A percentile compares a stretch with the other conserved stretches of the same genome.
Evolutionary conservation across 2,888 invertebrate species (phyloP).

Genomic region (Geotrupes spiniger): DNA sequence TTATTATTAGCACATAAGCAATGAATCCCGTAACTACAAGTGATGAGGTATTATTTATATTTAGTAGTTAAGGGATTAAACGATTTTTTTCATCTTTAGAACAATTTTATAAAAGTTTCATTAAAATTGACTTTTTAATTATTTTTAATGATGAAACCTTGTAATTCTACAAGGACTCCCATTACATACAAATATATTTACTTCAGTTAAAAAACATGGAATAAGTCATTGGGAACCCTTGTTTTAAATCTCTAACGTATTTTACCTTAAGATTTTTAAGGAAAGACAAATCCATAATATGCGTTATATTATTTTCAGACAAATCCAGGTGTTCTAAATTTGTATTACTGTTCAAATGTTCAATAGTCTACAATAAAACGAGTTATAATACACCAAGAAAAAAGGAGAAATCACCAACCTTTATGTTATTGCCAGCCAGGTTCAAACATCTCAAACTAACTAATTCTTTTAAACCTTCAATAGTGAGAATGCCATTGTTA

Average conservation of each 20-base stretch:
- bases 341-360: constrained; percentile 78
- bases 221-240: no score
- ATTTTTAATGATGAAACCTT: no score
- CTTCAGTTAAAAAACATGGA: no score
- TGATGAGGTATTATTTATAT: no score
- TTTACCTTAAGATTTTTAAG: constrained; percentile 78
- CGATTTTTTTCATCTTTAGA: no score
- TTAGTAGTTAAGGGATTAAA: no score
- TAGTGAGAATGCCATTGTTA: constrained; percentile 83
- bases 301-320: constrained; percentile 84
- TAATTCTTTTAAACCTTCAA: constrained; percentile 86
- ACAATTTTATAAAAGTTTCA: no score
- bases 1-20: constrained; percentile 13
- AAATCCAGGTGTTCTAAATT: constrained; percentile 82
- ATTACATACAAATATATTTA: no score
- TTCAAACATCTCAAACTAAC: constrained; percentile 77
- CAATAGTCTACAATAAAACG: constrained; percentile 64
- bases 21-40: no score
- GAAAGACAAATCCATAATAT: constrained; percentile 80
- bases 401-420: constrained; percentile 51
- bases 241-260: no score
- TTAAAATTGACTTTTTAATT: no score
- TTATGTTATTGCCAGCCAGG: constrained; percentile 86
- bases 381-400: constrained; percentile 1
- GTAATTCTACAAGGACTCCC: no score